Base-by-base conservation (phyloP, 2,113 vertebrate genomes). In the Plotosus lineatus region DNA sequence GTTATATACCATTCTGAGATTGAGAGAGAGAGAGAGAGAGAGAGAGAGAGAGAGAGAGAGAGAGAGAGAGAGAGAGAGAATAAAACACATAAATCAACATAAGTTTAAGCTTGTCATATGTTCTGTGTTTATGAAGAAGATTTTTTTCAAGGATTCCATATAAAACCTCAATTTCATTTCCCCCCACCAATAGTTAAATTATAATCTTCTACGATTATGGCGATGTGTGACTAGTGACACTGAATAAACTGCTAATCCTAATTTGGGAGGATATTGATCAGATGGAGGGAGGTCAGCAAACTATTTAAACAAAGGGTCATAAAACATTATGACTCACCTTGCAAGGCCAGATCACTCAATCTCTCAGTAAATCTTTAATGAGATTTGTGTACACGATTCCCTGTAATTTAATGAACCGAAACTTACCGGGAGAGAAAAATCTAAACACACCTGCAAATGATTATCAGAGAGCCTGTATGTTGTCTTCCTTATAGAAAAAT, bases 321-420 rank as follows among this genome's bases (percentile, higher is more conserved):
- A 36, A n/a, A 48, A 65, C 58, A 77, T 77, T 65, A 50, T 44
- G 38, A 28, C 21, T 77, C 75, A 77, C 75, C 75, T 77, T 65
- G 58, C 44, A 65, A 60, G 75, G 75, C 50, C 75, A 77, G 60
- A 77, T 19, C 28, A 31, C 42, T 77, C 75, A 63, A 77, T 77
- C 74, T 28, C 31, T 61, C 2, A 65, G 42, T 23, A 60, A 77
- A 77, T 77, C 42, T 44, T 61, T 77, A 77, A 77, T 77, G 60
- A 65, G 42, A 63, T 36, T 36, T 46, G 55, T 60, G 40, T 61
- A 56, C 26, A 19, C 9, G 40, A 56, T 63, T 77, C 42, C 58
- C 14, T 23, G 42, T 19, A 77, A 77, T 61, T 63, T n/a, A 77
- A 77, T 65, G 58, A 46, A 31, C 56, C 7, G 50, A 33, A 21